Evolutionary conservation across 2,113 vertebrate genomes (phyloP), one percentile per base, ranked within the genome.

Genomic region (Talpa occidentalis): DNA sequence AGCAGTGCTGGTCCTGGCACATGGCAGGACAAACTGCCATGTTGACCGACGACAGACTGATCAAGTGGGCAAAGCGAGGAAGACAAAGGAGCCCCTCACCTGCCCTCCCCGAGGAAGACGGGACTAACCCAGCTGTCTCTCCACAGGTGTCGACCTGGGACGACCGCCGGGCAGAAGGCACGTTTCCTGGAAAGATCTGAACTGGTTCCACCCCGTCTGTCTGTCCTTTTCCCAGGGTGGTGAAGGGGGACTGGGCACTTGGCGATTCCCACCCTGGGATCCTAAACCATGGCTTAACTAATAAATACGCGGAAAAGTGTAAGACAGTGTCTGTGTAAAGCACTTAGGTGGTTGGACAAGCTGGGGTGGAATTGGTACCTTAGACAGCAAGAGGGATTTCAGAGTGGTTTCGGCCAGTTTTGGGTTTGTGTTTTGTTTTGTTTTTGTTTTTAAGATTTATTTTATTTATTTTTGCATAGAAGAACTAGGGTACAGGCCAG

Each of bases 121-220:
- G 16, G 14, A 76, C 40, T 97, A 32, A 95, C 44, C 2, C 40
- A 10, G 10, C 69, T 91, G 5, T 95, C 28, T 96, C 8, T 81
- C 90, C 52, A 6, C 89, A 99, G 99, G 21, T 99, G 56, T 96
- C 98, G 10, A 85, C 97, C 92, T 99, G 99, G 99, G 99, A 99
- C 2, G 98, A 98, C 0, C 98, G 98, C 92, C 97, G 97, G 77
- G 99, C 96, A 5, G 98, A 98, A 1, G 99, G 99, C 37, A 98
- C 81, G 0, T 99, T 99, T 85, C 97, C 99, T 9, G 99, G 99
- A 64, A 99, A 99, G 97, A 99, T 99, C 97, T 99, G 96, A 98
- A 79, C 76, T 69, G 47, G 40, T 74, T 74, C 17, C 3, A 7
- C 52, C 40, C 54, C 16, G 2, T 42, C 76, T 66, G 9, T 62